Evolutionary conservation across 2,797 vertebrate species (phyloP).

Genomic region (Brotula barbata): DNA sequence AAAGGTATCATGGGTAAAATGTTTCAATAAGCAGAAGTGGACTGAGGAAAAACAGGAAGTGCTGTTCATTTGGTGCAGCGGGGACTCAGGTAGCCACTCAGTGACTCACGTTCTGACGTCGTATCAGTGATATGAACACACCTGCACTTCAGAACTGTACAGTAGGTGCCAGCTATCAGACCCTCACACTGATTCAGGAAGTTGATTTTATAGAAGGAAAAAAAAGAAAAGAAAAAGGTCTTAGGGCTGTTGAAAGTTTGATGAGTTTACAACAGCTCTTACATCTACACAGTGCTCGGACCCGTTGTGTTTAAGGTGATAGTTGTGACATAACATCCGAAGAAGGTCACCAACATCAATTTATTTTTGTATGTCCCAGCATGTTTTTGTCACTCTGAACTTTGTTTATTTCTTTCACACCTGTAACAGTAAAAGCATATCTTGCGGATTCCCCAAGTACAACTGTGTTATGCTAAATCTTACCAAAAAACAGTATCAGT

Average conservation of each 20-base stretch:
- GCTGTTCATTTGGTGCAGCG: background rate
- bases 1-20: background rate
- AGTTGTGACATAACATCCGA: no score
- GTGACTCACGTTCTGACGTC: slow-evolving; percentile 34
- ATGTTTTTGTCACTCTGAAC: no score
- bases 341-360: no score
- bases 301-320: no score
- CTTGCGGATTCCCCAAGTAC: no score
- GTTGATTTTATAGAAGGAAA: background rate
- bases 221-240: background rate
- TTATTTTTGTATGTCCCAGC: no score
- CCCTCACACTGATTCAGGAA: slow-evolving; percentile 4
- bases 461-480: no score
- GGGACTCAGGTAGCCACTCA: slow-evolving; percentile 9
- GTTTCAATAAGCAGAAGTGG: slow-evolving; percentile 1
- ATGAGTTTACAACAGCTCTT: background rate
- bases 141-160: slow-evolving; percentile 18
- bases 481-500: no score
- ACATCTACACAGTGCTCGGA: background rate
- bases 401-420: no score
- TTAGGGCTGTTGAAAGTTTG: background rate
- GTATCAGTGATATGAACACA: slow-evolving; percentile 27
- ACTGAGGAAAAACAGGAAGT: slow-evolving; percentile 36
- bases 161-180: background rate
- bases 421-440: no score